Evolutionary conservation across 2,888 invertebrate genomes (phyloP).

Genomic region (Ctenicera cuprea): DNA sequence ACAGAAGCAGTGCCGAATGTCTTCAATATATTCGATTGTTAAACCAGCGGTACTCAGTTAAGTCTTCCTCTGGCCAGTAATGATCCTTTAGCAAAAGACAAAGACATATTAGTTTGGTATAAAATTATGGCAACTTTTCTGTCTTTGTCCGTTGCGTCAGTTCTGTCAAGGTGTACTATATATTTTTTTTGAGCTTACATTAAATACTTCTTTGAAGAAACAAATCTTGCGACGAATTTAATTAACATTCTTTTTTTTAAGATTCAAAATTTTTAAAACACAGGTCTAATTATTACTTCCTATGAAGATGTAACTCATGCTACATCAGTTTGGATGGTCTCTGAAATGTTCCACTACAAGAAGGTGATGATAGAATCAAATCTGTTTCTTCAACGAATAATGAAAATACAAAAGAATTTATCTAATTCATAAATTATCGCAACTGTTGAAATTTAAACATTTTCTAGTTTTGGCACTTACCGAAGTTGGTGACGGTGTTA

Average conservation of each 20-base stretch:
- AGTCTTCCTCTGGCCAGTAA: constrained; percentile 68
- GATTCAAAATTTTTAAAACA: no score
- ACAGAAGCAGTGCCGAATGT: constrained; percentile 55
- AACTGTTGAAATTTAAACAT: constrained; percentile 70
- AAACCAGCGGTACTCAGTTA: constrained; percentile 67
- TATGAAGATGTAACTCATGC: neutral
- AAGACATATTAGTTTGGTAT: constrained; percentile 51
- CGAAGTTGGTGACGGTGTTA: constrained; percentile 70
- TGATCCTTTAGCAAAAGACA: constrained; percentile 69
- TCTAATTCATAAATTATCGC: constrained; percentile 64
- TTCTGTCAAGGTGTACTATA: constrained; percentile 67
- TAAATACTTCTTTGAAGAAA: constrained; percentile 6
- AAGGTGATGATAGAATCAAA: neutral
- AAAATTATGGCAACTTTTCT: constrained; percentile 1
- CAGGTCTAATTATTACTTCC: neutral
- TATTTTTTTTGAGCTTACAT: constrained; percentile 3
- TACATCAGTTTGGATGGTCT: no score
- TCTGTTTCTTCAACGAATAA: constrained; percentile 3
- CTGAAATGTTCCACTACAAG: neutral
- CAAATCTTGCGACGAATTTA: neutral
- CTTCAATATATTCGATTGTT: constrained; percentile 64
- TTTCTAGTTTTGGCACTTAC: constrained; percentile 33
- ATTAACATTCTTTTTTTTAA: no score
- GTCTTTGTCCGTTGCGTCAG: constrained; percentile 56
- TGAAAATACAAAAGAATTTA: neutral